A percentile compares a stretch with the other conserved stretches of the same genome.
Conservation (phyloP, 2,888 invertebrate genomes). For the Linnaemya vulpina region DNA sequence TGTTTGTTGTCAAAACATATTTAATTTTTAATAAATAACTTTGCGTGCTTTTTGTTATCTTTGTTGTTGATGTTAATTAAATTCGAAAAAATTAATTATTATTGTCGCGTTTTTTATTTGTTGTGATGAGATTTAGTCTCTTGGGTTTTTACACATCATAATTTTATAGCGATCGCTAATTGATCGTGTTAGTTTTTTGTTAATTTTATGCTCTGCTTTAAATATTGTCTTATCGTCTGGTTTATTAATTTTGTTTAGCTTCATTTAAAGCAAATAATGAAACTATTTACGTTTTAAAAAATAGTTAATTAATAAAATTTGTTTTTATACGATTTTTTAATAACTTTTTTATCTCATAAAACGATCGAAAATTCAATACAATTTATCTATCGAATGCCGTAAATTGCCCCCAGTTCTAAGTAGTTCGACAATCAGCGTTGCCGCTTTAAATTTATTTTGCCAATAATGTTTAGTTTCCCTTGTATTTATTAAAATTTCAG, state of each 20-base stretch:
- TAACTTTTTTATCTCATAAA: background rate
- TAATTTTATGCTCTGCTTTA: constrained; percentile 46
- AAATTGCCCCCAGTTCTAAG: too few species aligned
- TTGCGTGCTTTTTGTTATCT: constrained; percentile 2
- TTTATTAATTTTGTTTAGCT: constrained; percentile 21
- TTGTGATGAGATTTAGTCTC: background rate
- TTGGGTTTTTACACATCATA: constrained; percentile 22
- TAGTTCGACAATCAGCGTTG: too few species aligned
- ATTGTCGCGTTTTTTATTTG: constrained; percentile 7
- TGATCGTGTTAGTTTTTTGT: background rate
- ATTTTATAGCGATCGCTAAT: constrained; percentile 37
- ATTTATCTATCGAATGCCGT: too few species aligned
- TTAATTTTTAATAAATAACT: constrained; percentile 51
- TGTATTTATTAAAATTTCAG: too few species aligned
- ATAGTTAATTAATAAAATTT: background rate
- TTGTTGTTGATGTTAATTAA: constrained; percentile 43
- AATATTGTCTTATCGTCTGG: constrained; percentile 23
- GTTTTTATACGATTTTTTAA: background rate
- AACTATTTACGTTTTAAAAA: constrained; percentile 3
- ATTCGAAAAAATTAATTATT: constrained; percentile 7
- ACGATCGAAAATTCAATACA: too few species aligned
- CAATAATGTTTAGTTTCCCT: too few species aligned
- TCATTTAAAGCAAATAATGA: background rate
- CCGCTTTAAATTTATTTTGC: too few species aligned
- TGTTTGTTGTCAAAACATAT: constrained; percentile 10